Percentiles rank a stretch among this genome's conserved stretches.
Evolutionary conservation across 2,888 invertebrate species (phyloP).

Genomic region (Drosophila mulleri): DNA sequence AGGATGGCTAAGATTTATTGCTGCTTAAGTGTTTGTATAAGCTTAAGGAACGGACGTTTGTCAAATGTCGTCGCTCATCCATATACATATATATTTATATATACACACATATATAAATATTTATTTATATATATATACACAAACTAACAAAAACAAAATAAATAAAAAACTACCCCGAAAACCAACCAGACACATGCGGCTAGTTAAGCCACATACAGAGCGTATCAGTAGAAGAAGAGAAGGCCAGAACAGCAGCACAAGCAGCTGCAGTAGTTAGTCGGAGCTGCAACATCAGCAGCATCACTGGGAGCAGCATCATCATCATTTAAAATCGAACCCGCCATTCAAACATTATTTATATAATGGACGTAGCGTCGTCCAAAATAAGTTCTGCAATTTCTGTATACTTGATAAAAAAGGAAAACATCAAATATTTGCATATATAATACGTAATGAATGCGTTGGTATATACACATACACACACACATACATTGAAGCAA

Average conservation of each 20-base stretch:
- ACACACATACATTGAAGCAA: neutral
- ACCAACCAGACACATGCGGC: constrained; percentile 28
- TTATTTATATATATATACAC: neutral
- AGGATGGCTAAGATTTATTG: constrained; percentile 90
- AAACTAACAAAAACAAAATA: neutral
- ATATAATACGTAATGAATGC: constrained; percentile 3
- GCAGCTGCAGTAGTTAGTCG: neutral
- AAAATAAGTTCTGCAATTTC: constrained; percentile 23
- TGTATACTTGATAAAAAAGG: constrained; percentile 23
- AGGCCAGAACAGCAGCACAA: neutral
- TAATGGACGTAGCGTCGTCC: constrained; percentile 26
- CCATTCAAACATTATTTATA: constrained; percentile 41
- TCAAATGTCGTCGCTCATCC: constrained; percentile 49
- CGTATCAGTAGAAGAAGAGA: constrained; percentile 5
- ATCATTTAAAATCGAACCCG: constrained; percentile 29
- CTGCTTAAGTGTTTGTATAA: constrained; percentile 2
- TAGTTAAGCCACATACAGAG: constrained; percentile 10
- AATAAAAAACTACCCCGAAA: constrained; percentile 5
- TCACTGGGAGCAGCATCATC: neutral
- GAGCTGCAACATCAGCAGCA: neutral
- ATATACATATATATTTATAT: constrained; percentile 5
- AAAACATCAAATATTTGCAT: neutral
- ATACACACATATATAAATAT: neutral
- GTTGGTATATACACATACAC: neutral
- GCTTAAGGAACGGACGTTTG: constrained; percentile 41